Base-by-base conservation (phyloP, 30 jellyfish, hydroid and myxozoan species). In the Pseudorhiza aurosa region DNA sequence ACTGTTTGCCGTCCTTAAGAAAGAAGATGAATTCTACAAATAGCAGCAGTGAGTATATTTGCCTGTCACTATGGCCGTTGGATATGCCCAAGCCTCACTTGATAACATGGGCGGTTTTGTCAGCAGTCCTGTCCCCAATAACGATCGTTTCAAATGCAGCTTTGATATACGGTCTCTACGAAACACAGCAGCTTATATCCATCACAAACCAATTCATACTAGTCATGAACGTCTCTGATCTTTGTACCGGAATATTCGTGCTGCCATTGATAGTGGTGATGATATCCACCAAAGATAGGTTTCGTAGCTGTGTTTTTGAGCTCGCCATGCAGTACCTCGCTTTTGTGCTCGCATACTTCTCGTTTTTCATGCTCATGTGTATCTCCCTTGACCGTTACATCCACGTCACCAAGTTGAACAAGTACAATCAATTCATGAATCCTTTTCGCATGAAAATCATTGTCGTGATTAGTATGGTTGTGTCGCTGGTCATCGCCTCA, bases 251-350 rank as follows among this genome's bases (percentile, higher is more conserved):
- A 9, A 18, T 50, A 17, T 9, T 77, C 29, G 72, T 44, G 8
- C 27, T 42, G 44, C 89, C 89, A 30, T 37, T 51, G 22, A 60
- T 62, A 11, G 46, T 58, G 0, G 74, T 18, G 21, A 31, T 65
- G 82, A 44, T 60, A 10, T 5, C 53, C 4, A 15, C 63, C 4
- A 64, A 49, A 77, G 57, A 62, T 46, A 44, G 4, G 27, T 42
- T 19, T 51, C 89, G 81, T n/a, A 42, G 58, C 82, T 77, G 89
- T 72, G 30, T 4, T 17, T 62, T 60, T 29, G 89, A 77, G 42
- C 63, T 19, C 29, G 77, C 42, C 8, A 49, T 50, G 24, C 73
- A 77, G 22, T 77, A 62, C 26, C 21, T 53, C 35, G 75, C 49
- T 5, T 21, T 60, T 18, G 18, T 77, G 12, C 55, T 77, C 37